These are phyloP conservation scores for Melanotaenia pygmaea DNA, from an alignment of 2,797 vertebrate genomes.

Conservation along the genomic window DNA sequence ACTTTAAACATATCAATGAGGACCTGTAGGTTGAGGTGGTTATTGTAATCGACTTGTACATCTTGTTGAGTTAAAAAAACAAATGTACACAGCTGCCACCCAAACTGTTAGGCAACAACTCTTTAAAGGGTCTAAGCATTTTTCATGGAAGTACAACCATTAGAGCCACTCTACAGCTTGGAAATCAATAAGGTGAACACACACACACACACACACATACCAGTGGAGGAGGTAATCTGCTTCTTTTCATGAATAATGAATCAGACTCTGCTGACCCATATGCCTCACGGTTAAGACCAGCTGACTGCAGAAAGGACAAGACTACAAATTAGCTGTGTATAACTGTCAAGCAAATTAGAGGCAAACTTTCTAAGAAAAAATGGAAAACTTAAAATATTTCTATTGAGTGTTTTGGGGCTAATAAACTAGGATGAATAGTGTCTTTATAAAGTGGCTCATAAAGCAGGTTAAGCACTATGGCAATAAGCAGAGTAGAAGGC, in stretches of 20 bases:
- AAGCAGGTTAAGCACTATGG: background rate
- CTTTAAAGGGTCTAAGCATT: conserved; percentile 38
- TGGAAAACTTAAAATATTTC: background rate
- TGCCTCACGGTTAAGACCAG: conserved; percentile 37
- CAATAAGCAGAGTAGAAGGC: background rate
- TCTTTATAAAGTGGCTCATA: background rate
- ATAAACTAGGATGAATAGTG: background rate
- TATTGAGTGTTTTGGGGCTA: background rate
- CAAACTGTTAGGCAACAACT: conserved; percentile 13
- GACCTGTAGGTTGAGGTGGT: background rate
- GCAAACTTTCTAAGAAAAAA: background rate
- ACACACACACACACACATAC: conserved; percentile 11
- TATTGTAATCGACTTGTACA: background rate
- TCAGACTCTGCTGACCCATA: conserved; percentile 59
- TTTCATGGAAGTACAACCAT: conserved; percentile 46
- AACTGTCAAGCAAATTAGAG: background rate
- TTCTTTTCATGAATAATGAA: conserved; percentile 67
- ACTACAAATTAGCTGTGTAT: background rate
- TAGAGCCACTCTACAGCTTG: conserved; percentile 30
- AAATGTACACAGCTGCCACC: background rate
- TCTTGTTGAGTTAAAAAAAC: conserved; percentile 16
- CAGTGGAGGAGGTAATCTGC: conserved; percentile 33
- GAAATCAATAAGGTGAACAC: conserved; percentile 51
- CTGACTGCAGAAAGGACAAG: conserved; percentile 27
- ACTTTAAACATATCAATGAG: background rate